Conservation (phyloP, 2,888 invertebrate genomes). For the Drosophila aldrichi region DNA sequence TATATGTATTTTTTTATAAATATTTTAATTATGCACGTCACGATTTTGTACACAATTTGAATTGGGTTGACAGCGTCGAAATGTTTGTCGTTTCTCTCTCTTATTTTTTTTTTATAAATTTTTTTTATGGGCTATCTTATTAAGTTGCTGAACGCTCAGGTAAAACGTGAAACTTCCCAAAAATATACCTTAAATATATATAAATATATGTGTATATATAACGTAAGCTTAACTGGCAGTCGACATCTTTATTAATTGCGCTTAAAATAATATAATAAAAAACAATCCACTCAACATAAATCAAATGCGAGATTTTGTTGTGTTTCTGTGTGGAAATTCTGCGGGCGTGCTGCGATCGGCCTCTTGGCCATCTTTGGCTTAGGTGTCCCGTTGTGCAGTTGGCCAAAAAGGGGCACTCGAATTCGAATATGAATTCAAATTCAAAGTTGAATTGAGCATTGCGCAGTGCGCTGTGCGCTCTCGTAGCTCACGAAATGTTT, state of each 20-base stretch:
- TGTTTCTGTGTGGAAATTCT: slow-evolving; percentile 64
- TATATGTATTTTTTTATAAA: slow-evolving; percentile 7
- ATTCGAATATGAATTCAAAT: slow-evolving; percentile 9
- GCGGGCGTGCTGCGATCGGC: slow-evolving; percentile 72
- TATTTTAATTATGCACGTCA: slow-evolving; percentile 80
- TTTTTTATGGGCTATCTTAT: slow-evolving; percentile 46
- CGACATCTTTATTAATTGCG: slow-evolving; percentile 78
- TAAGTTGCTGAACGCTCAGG: slow-evolving; percentile 58
- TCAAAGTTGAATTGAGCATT: slow-evolving; percentile 39
- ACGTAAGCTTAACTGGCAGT: slow-evolving; percentile 47
- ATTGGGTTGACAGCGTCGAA: slow-evolving; percentile 75
- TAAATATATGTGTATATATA: slow-evolving; percentile 16
- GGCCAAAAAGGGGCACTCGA: slow-evolving; percentile 27
- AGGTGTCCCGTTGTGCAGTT: slow-evolving; percentile 59
- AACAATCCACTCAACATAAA: slow-evolving; percentile 63
- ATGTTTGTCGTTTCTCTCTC: slow-evolving; percentile 20
- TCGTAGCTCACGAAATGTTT: slow-evolving; percentile 73
- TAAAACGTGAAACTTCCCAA: slow-evolving; percentile 63
- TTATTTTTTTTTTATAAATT: slow-evolving; percentile 18
- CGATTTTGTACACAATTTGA: slow-evolving; percentile 80
- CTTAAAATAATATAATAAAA: slow-evolving; percentile 37
- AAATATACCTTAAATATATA: slow-evolving; percentile 44
- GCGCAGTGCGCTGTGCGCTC: slow-evolving; percentile 30
- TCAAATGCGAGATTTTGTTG: slow-evolving; percentile 58
- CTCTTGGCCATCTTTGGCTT: slow-evolving; percentile 41